Percentiles rank a stretch among this genome's conserved stretches.
phyloP scores from a whole-genome alignment of 2,113 vertebrate species.

The Sinocyclocheilus grahami region DNA sequence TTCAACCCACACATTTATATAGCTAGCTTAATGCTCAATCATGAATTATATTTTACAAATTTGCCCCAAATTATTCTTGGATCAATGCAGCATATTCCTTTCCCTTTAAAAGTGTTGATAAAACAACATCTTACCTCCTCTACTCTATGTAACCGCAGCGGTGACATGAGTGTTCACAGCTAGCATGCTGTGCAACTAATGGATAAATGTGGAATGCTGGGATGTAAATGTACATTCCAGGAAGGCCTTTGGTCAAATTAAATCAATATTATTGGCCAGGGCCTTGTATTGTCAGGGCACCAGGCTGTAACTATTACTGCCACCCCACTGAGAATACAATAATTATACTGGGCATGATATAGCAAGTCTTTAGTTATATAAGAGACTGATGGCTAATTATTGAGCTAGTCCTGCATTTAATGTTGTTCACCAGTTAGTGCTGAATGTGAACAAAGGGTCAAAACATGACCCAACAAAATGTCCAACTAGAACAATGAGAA shows the following conservation, averaged over 20 bases:
- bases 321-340: not conserved
- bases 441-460: conserved; percentile 12
- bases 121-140: conserved; percentile 28
- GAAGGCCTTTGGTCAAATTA: conserved; percentile 11
- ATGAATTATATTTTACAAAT: not conserved
- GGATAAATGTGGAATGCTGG: conserved; percentile 15
- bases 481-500: not conserved
- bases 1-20: not conserved
- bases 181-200: conserved; percentile 21
- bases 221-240: conserved; percentile 19
- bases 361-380: conserved; percentile 2
- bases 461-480: not conserved
- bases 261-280: conserved; percentile 46
- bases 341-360: not conserved
- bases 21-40: not conserved
- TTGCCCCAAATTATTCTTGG: not conserved
- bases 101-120: not conserved
- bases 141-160: not conserved
- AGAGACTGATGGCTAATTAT: not conserved
- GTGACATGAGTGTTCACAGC: conserved; percentile 7
- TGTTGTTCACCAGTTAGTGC: not conserved
- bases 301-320: conserved; percentile 15
- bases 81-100: not conserved
- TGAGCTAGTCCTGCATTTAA: not conserved
- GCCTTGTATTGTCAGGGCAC: conserved; percentile 8